A percentile compares a stretch with the other conserved stretches of the same genome.
These are phyloP conservation scores for Drosophila malerkotliana DNA, from an alignment of 1,140 invertebrate genomes.

Conservation along the genomic window DNA sequence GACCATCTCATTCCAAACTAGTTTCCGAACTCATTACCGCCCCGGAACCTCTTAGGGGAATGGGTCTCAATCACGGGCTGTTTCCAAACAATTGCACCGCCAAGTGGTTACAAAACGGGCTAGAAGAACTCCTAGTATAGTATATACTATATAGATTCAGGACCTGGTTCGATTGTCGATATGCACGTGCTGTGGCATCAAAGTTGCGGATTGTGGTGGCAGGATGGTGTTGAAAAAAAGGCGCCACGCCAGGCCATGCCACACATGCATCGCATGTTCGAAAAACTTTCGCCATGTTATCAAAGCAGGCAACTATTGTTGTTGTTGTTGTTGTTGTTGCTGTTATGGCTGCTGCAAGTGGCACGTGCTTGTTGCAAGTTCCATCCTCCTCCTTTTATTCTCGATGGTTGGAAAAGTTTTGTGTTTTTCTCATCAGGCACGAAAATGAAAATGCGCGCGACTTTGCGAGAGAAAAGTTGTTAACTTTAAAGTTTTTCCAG, in stretches of 20 bases:
- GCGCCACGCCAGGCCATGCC: constrained; percentile 9
- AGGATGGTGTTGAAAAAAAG: constrained; percentile 58
- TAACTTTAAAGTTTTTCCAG: constrained; percentile 54
- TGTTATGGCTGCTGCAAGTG: constrained; percentile 45
- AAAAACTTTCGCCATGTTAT: constrained; percentile 78
- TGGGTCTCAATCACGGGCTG: constrained; percentile 70
- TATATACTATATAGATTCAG: constrained; percentile 4
- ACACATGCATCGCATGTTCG: constrained; percentile 60
- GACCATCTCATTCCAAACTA: too few species aligned
- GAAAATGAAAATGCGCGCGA: constrained; percentile 67
- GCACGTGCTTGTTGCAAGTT: constrained; percentile 61
- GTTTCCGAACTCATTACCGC: constrained; percentile 52
- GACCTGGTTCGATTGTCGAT: constrained; percentile 46
- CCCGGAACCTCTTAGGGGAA: constrained; percentile 38
- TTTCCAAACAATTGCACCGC: constrained; percentile 82
- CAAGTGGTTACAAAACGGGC: constrained; percentile 76
- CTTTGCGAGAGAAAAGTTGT: constrained; percentile 61
- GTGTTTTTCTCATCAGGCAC: constrained; percentile 62
- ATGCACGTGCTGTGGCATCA: constrained; percentile 74
- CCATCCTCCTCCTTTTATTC: constrained; percentile 5
- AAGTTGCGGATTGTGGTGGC: constrained; percentile 42
- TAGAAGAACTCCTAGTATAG: constrained; percentile 3
- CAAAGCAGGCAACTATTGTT: constrained; percentile 43
- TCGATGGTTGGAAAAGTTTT: constrained; percentile 61
- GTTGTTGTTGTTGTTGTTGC: constrained; percentile 35